Base-by-base conservation (phyloP, 1,140 invertebrate genomes). In the Polypedilum pembai region DNA sequence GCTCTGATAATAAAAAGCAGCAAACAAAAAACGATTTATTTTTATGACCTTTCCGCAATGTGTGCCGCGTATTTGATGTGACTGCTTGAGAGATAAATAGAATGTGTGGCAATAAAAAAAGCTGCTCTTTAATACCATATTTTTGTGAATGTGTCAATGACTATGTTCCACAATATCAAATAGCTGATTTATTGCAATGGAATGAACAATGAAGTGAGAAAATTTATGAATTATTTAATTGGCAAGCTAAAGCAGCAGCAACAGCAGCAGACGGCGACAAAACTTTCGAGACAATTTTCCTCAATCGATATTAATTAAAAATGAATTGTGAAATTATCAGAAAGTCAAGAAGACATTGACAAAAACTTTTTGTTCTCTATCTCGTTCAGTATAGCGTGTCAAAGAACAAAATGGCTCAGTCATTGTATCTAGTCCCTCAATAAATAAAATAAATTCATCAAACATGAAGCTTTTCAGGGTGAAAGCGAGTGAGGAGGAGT, bases 11-110 rank as follows among this genome's bases (percentile, higher is more conserved):
- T 18, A 69, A 69, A 69, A 10, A n/a, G 45, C 45, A 56, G 15
- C 12, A 56, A 56, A 56, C 45, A 56, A 69, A 69, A 69, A 69
- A 20, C 65, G 65, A 69, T 69, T 69, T 69, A 69, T 21, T 69
- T 69, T 69, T 69, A 69, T 69, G 65, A 69, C 18, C 65, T 69
- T 69, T 66, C 17, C 8, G 17, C 12, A n/a, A 56, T 56, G 45
- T 56, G n/a, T 56, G 45, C 12, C 15, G 45, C 3, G 24, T 33
- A 45, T 56, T n/a, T 56, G 45, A 56, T 56, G 45, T 56, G n/a
- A 45, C 12, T 56, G 45, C 12, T n/a, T 56, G 45, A 12, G 45
- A 56, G 45, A 56, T 56, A 56, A 56, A 56, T 56, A n/a, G 45
- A 56, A 56, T 56, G 24, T 33, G 24, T 33, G 45, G 45, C 45